phyloP scores from a whole-genome alignment of 2,797 vertebrate species.

The Taenioides sp. region DNA sequence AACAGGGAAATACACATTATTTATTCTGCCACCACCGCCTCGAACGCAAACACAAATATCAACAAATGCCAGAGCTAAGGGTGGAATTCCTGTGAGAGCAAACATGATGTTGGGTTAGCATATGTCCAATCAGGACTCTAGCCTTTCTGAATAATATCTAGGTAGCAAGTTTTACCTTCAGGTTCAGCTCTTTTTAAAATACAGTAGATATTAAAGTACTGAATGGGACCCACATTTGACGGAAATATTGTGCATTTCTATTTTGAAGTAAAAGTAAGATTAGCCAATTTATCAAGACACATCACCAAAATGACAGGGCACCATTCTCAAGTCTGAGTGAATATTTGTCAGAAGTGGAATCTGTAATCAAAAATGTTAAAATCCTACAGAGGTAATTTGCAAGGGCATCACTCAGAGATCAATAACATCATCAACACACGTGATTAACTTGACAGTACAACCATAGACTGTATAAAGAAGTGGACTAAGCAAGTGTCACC shows the following conservation, averaged over 20 bases:
- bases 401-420: neutral
- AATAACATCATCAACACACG: neutral
- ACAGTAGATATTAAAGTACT: neutral
- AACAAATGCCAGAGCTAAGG: slow-evolving; percentile 21
- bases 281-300: neutral
- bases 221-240: neutral
- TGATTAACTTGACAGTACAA: neutral
- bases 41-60: slow-evolving; percentile 41
- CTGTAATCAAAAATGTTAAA: too few species aligned
- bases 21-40: slow-evolving; percentile 24
- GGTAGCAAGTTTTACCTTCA: neutral
- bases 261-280: neutral
- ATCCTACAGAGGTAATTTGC: neutral
- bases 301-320: too few species aligned
- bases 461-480: too few species aligned
- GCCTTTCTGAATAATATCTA: neutral
- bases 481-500: too few species aligned
- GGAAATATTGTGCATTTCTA: neutral
- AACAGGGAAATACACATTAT: slow-evolving; percentile 23
- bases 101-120: neutral
- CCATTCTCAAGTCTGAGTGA: neutral
- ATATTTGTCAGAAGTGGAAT: neutral
- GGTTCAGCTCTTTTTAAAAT: neutral
- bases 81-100: slow-evolving; percentile 17
- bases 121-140: neutral